phyloP scores from a whole-genome alignment of 1,140 invertebrate species.

The Arion vulgaris region DNA sequence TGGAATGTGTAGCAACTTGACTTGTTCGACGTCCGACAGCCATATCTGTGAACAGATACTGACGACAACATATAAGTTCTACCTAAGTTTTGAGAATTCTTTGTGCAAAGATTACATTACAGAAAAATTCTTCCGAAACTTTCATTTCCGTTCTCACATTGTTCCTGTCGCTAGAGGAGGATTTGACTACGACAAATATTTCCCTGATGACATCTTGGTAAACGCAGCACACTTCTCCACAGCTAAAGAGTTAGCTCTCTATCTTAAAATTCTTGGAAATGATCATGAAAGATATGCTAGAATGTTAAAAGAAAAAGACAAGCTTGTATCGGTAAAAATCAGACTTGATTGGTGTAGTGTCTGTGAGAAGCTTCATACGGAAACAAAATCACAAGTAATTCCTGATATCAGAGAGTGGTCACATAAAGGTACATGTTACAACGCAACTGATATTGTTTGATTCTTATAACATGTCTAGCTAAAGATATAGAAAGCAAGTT shows the following conservation, averaged over 20 bases:
- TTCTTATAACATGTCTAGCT: too few species aligned
- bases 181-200: constrained; percentile 5
- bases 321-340: not conserved
- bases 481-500: too few species aligned
- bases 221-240: not conserved
- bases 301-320: constrained; percentile 13
- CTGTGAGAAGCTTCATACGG: constrained; percentile 4
- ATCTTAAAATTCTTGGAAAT: not conserved
- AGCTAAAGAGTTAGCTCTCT: not conserved
- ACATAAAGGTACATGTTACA: not conserved
- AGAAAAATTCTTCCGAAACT: constrained; percentile 88
- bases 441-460: not conserved
- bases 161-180: constrained; percentile 2
- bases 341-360: not conserved
- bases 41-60: not conserved
- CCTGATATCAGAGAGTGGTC: constrained; percentile 5
- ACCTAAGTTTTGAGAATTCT: constrained; percentile 81
- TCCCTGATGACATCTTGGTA: not conserved
- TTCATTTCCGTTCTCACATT: not conserved
- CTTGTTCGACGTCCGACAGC: not conserved
- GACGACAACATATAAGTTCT: too few species aligned
- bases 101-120: constrained; percentile 97
- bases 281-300: not conserved
- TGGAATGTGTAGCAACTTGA: constrained; percentile 75
- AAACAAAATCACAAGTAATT: not conserved